Evolutionary conservation across 2,888 invertebrate genomes (phyloP), one percentile per base, ranked within the genome.

Genomic region (Spodoptera exigua): DNA sequence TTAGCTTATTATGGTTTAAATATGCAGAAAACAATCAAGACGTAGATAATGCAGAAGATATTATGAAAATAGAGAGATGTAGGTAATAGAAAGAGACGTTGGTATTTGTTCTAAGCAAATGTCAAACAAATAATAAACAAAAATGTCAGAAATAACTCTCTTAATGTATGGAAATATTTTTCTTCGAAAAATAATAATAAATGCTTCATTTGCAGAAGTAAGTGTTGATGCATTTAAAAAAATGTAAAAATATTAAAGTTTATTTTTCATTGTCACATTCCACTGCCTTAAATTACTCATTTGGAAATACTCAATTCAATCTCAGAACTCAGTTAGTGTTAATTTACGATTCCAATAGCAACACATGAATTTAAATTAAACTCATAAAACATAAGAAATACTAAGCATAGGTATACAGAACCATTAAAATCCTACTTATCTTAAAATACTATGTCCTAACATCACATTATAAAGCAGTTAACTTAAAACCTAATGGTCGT

Each of bases 401-500:
- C n/a, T 11, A 12, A 4, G 13, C 27, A 27, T 36, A 45, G 32
- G 18, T 27, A 27, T 7, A 27, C 17, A 16, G 4, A 52, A 49
- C 14, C 40, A 58, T 64, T 51, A 10, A 70, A 54, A 41, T 36
- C 5, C 16, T 12, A 36, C 27, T 34, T 40, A 58, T 14, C 11
- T 54, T 39, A 49, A 32, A 54, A n/a, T n/a, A n/a, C n/a, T 58
- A 27, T 44, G 53, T 64, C 17, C 35, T 49, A 53, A 57, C 49
- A 46, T 7, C 16, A 41, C 37, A 57, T 63, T 53, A 57, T 51
- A 70, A 68, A 51, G 57, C 13, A 47, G 49, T 68, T 70, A 64
- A 52, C 51, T 40, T 51, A 47, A 59, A 66, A 34, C 32, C 13
- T 47, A 60, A 52, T 40, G 47, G 49, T 18, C 36, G 17, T 59